Percentiles rank a stretch among this genome's conserved stretches.
phyloP scores from a whole-genome alignment of 2,797 vertebrate species.

The Galaxias olidus region DNA sequence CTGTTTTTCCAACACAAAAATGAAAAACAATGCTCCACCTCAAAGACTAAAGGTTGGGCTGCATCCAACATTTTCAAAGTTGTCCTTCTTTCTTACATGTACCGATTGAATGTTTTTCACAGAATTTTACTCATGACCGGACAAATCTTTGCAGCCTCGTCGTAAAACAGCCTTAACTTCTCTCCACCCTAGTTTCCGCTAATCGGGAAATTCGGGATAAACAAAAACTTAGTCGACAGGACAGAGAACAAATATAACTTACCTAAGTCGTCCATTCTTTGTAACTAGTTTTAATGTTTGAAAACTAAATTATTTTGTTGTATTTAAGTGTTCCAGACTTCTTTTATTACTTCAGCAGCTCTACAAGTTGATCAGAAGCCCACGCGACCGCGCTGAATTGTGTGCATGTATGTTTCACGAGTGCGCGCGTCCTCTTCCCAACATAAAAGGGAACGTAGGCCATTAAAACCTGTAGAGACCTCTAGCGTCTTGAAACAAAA shows the following conservation, averaged over 20 bases:
- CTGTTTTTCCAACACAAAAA: no score
- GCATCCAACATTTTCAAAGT: no score
- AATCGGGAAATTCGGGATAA: neutral
- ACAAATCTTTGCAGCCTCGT: constrained; percentile 23
- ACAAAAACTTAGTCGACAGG: neutral
- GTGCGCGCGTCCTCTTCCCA: constrained; percentile 49
- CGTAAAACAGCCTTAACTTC: constrained; percentile 39
- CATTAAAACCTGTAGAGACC: constrained; percentile 33
- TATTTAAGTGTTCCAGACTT: constrained; percentile 31
- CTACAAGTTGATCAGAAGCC: constrained; percentile 42
- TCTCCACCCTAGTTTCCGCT: constrained; percentile 53
- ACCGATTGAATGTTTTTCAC: no score
- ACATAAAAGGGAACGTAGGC: neutral
- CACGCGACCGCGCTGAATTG: constrained; percentile 54
- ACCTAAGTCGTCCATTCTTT: constrained; percentile 79
- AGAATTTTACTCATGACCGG: constrained; percentile 4
- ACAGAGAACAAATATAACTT: constrained; percentile 42
- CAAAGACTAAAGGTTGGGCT: no score
- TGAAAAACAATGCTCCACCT: no score
- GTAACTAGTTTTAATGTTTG: constrained; percentile 19
- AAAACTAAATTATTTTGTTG: neutral
- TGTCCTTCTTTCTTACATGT: no score
- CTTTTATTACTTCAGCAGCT: constrained; percentile 49
- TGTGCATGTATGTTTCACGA: constrained; percentile 43
- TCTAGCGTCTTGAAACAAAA: constrained; percentile 35